Base-by-base conservation (phyloP, 1,140 invertebrate species). In the Ostrea denselamellosa region DNA sequence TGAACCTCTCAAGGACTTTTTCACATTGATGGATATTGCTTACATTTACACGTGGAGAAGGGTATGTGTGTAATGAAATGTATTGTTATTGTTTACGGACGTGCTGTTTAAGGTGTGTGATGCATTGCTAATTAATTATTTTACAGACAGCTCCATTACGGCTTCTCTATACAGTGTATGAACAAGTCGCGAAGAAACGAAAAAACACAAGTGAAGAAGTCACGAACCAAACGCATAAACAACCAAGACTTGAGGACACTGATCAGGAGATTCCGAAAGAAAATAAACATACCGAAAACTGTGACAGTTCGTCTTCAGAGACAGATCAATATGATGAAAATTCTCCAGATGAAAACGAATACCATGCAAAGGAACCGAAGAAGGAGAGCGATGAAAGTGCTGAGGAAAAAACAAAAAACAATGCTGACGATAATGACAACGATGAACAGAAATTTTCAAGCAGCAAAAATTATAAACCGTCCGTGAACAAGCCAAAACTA, bases 21-120 rank as follows among this genome's bases (percentile, higher is more conserved):
- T 98, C 93, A 98, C 98, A 0, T 95, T 99, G 25, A 98, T 99
- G 96, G 98, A 99, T 92, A 97, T 99, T 22, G 98, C 98, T 0
- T 99, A 99, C 93, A 98, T 98, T 90, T 99, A 98, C 93, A 97
- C 98, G 44, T 99, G 98, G 98, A 98, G 98, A 95, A 95, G 96
- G 95, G 97, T 97, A 95, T 94, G 96, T 95, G n/a, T 28, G n/a
- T 44, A 44, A 44, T 44, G 34, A 44, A 44, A 44, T 44, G 5
- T 44, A 5, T 44, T 5, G 34, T 44, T 44, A 44, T 44, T 44
- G 34, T 44, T 44, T 44, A 44, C 34, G 34, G 34, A 44, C 34
- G 34, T 44, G 34, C 34, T 44, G 34, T 1, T 44, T 44, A 2
- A 44, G 34, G 34, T 44, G 5, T 44, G 5, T 44, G 34, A 44